A percentile compares a stretch with the other conserved stretches of the same genome.
Conservation (phyloP, 2,113 vertebrate species). For the Odontesthes bonariensis region DNA sequence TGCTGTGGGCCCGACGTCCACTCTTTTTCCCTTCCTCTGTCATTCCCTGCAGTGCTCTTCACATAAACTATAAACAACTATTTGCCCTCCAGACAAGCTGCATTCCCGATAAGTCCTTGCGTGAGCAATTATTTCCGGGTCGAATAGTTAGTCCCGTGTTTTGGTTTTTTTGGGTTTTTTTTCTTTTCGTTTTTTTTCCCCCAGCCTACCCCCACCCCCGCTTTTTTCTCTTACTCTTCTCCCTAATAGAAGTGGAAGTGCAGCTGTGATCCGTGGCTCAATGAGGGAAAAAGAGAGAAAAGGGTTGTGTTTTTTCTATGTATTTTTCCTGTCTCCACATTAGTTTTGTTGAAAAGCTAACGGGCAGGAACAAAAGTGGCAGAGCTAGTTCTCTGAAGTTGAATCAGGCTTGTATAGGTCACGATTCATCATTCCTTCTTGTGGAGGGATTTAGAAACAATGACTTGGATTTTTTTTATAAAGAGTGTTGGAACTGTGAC, state of each 20-base stretch:
- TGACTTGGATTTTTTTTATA: too few relatives aligned
- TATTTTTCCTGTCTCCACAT: constrained; percentile 32
- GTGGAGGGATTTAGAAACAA: constrained; percentile 35
- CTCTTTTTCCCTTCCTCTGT: constrained; percentile 27
- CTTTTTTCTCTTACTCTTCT: not conserved
- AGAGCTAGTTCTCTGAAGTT: constrained; percentile 33
- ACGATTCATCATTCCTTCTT: constrained; percentile 30
- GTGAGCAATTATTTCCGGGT: constrained; percentile 84
- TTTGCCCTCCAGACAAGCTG: constrained; percentile 63
- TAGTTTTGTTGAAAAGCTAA: constrained; percentile 26
- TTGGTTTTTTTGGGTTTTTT: too few relatives aligned
- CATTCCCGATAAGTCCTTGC: constrained; percentile 78
- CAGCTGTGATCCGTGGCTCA: constrained; percentile 69
- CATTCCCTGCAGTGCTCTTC: constrained; percentile 50
- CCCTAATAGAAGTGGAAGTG: constrained; percentile 58
- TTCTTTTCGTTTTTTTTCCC: not conserved
- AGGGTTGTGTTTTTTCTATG: constrained; percentile 30
- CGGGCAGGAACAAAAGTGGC: constrained; percentile 40
- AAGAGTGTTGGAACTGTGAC: constrained; percentile 42
- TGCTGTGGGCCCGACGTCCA: not conserved
- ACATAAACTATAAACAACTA: constrained; percentile 78
- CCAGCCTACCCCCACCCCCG: not conserved
- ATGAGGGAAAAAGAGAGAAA: constrained; percentile 16
- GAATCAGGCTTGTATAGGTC: constrained; percentile 21
- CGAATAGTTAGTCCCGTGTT: constrained; percentile 41